Evolutionary conservation across 2,113 vertebrate genomes (phyloP), one percentile per base, ranked within the genome.

Genomic region (Cololabis saira): DNA sequence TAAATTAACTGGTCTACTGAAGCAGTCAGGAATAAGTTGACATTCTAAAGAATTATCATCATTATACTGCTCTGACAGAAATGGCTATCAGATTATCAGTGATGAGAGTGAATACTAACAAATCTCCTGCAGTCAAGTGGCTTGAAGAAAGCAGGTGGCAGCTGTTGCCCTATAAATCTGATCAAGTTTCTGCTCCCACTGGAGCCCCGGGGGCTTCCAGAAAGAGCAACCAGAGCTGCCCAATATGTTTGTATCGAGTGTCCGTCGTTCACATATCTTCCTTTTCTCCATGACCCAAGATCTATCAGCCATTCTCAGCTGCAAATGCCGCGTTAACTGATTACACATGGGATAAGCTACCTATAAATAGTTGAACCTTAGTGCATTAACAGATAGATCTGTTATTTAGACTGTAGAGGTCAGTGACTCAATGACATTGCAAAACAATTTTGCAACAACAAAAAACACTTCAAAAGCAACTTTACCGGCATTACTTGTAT

Each of bases 1-100:
- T 85, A 71, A 88, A 92, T 92, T 83, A 90, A 86, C 84, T 84
- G 89, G 84, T 90, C 85, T 87, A 72, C 69, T 89, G 86, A 82
- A 92, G 91, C 86, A 86, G 74, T 74, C 64, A 71, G 49, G 79
- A 84, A 85, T 88, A 89, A 86, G 78, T 83, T 85, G 85, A 87
- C 83, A 87, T 71, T 81, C 78, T 78, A 79, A 76, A 90, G 78
- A 86, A 87, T 90, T 73, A 90, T 87, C 81, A 88, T 87, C 82
- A 90, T 88, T 84, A 87, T 76, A 67, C 58, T 52, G 78, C 76
- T 86, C 69, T 67, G 84, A 90, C 86, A 88, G 79, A 90, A 86
- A 89, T 82, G 64, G 85, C 63, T 64, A 87, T 90, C 86, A 87
- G 88, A 90, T 91, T 89, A 87, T 88, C 78, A 79, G 66, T 78